These are phyloP conservation scores for Pseudolycoriella hygida DNA, from an alignment of 2,888 invertebrate genomes.

Conservation along the genomic window DNA sequence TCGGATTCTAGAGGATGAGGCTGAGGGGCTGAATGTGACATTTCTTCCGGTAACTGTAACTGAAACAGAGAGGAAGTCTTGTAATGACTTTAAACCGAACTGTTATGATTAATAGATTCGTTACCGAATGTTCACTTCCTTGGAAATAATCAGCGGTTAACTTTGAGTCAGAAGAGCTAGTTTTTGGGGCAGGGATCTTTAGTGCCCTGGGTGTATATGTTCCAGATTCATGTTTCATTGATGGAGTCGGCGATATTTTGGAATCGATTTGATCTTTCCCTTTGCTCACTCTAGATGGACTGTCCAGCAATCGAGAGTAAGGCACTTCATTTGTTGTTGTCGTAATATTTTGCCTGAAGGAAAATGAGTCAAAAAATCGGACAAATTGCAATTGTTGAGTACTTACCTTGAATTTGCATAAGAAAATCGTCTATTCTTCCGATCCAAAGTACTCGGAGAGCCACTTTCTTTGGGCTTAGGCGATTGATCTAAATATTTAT, in stretches of 20 bases:
- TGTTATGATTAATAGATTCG: background rate
- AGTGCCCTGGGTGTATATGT: slow-evolving; percentile 11
- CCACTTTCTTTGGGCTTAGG: slow-evolving; percentile 28
- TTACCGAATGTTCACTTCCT: slow-evolving; percentile 4
- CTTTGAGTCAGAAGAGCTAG: slow-evolving; percentile 73
- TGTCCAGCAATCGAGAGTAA: slow-evolving; percentile 61
- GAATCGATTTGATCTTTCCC: slow-evolving; percentile 30
- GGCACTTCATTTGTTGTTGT: slow-evolving; percentile 41
- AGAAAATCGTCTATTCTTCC: slow-evolving; percentile 39
- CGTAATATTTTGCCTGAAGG: background rate
- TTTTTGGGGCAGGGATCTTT: slow-evolving; percentile 50
- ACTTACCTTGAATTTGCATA: slow-evolving; percentile 25
- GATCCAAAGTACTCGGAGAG: slow-evolving; percentile 25
- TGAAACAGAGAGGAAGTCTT: background rate
- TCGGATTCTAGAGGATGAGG: slow-evolving; percentile 28
- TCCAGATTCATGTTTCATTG: slow-evolving; percentile 38
- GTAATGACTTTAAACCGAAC: background rate
- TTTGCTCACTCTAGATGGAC: slow-evolving; percentile 27
- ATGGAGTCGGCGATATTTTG: slow-evolving; percentile 33
- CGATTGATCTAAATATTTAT: slow-evolving; percentile 14
- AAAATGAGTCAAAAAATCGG: background rate
- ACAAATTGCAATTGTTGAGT: background rate
- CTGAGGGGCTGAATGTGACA: slow-evolving; percentile 30
- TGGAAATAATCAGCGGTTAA: slow-evolving; percentile 27
- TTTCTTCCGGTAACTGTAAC: slow-evolving; percentile 24